Percentiles rank a stretch among this genome's conserved stretches.
phyloP scores from a whole-genome alignment of 2,113 vertebrate species.

The Eonycteris spelaea region DNA sequence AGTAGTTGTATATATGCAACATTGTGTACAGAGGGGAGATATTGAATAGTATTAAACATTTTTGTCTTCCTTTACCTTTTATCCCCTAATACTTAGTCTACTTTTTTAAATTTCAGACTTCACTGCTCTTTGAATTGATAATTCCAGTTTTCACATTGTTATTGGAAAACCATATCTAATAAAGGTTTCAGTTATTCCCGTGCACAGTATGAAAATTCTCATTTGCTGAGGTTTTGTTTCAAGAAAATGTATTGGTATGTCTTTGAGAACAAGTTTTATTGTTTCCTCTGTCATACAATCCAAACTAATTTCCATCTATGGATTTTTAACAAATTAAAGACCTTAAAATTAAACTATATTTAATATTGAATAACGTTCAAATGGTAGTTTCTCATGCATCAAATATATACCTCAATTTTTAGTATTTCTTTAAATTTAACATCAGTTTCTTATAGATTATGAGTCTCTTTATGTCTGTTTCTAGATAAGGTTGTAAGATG shows the following conservation, averaged over 20 bases:
- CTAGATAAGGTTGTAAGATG: background rate
- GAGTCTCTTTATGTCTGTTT: background rate
- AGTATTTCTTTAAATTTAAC: constrained; percentile 30
- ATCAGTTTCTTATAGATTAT: constrained; percentile 3
- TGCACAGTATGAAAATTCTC: constrained; percentile 62
- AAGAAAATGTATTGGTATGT: constrained; percentile 45
- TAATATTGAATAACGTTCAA: constrained; percentile 44
- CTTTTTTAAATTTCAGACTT: constrained; percentile 65
- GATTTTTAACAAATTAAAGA: constrained; percentile 20
- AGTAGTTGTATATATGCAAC: constrained; percentile 71
- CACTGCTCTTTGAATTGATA: constrained; percentile 64
- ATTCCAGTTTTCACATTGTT: constrained; percentile 71
- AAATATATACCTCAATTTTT: constrained; percentile 17
- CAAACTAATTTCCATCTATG: constrained; percentile 30
- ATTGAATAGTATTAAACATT: constrained; percentile 61
- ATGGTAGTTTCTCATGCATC: constrained; percentile 39
- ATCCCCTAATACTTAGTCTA: constrained; percentile 46
- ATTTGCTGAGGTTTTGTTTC: constrained; percentile 53
- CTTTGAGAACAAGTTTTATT: constrained; percentile 33
- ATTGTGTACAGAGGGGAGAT: constrained; percentile 68
- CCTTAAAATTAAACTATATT: constrained; percentile 28
- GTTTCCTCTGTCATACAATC: constrained; percentile 45
- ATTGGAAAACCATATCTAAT: constrained; percentile 68
- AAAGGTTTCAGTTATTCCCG: constrained; percentile 71
- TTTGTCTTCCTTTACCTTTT: constrained; percentile 58